Evolutionary conservation across 2,113 vertebrate genomes (phyloP), one percentile per base, ranked within the genome.

Genomic region (Hiodon alosoides): DNA sequence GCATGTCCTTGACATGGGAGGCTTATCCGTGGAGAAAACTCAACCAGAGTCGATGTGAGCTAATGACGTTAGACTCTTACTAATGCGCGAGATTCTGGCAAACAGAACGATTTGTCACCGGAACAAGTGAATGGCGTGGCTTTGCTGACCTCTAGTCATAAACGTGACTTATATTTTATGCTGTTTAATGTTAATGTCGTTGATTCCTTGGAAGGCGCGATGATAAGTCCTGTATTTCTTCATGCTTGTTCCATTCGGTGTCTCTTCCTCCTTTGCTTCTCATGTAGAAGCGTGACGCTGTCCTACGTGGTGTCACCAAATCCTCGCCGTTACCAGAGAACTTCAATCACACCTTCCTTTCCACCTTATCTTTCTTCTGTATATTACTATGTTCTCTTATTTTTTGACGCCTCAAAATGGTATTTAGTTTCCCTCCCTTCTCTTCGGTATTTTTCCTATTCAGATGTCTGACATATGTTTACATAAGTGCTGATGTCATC

Each of bases 11-110:
- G 31, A 50, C 6, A 54, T 50, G 5, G 71, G 16, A 52, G 58
- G 47, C 47, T 31, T 31, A 9, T 62, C 5, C 13, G 7, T 60
- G 31, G 50, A 65, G 71, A 65, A 3, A 17, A 14, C 14, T 52
- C 72, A 66, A 31, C 16, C 3, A 62, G 72, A 64, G 53, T 4
- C 3, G 11, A 47, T 13, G 58, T 31, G 71, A 10, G 13, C 48
- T 46, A 62, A 74, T 73, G 61, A 46, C 58, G 64, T 74, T 61
- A 31, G 61, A 52, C 46, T 7, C 16, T 71, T 73, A 31, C 60
- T 66, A 65, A 52, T 66, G 51, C 51, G 50, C 48, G 31, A 48
- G 60, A 66, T n/a, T 74, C 13, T 65, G 11, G 48, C 17, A n/a
- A 65, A 61, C 16, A 52, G 57, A 9, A 50, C 48, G 51, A 48